Evolutionary conservation across 2,797 vertebrate species (phyloP).

Genomic region (Myotis myotis): DNA sequence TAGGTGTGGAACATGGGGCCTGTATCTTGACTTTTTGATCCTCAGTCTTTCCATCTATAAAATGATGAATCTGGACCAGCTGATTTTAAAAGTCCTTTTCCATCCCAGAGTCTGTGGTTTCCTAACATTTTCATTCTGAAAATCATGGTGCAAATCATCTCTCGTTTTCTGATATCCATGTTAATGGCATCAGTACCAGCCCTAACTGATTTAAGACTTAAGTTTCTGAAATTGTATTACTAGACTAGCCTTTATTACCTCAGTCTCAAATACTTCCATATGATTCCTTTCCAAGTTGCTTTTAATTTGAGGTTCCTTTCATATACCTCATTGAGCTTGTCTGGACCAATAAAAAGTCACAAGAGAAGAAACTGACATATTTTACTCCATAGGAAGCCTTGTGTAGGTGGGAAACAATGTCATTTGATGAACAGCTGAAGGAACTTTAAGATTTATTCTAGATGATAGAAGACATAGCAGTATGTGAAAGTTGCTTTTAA

Average conservation of each 20-base stretch:
- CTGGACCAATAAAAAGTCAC: not conserved
- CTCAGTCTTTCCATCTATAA: not conserved
- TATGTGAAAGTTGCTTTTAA: not conserved
- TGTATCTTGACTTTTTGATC: not conserved
- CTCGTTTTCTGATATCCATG: not conserved
- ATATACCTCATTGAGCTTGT: not conserved
- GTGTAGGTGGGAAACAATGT: not conserved
- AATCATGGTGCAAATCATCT: not conserved
- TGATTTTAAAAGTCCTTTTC: not conserved
- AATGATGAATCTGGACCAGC: not conserved
- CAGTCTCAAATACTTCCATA: not conserved
- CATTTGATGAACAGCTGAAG: not conserved
- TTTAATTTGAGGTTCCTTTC: constrained; percentile 15
- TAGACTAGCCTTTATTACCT: not conserved
- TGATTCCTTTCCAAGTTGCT: not conserved
- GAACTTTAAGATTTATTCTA: not conserved
- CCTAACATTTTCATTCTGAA: not conserved
- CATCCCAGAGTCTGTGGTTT: not conserved
- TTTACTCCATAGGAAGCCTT: not conserved
- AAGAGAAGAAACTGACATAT: constrained; percentile 11
- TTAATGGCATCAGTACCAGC: not conserved
- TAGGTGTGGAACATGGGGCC: not conserved
- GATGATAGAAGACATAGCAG: not conserved
- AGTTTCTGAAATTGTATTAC: not conserved
- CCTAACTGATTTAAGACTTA: not conserved